Percentiles rank a stretch among this genome's conserved stretches.
Evolutionary conservation across 2,113 vertebrate genomes (phyloP).

Genomic region (Empidonax alnorum): DNA sequence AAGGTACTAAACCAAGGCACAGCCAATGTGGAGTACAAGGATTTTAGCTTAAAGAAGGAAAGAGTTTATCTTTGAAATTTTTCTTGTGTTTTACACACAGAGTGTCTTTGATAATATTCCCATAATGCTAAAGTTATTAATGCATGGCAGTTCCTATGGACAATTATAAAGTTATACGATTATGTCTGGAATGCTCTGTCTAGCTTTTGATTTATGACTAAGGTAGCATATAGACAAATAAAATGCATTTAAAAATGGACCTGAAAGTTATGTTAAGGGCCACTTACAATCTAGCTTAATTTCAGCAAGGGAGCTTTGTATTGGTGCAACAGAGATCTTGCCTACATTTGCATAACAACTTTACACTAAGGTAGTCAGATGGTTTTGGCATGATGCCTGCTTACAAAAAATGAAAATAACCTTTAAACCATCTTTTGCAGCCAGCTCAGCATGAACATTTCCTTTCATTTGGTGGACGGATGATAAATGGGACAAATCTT

Average conservation of each 20-base stretch:
- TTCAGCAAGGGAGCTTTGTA: neutral
- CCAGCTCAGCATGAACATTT: neutral
- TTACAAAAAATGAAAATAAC: neutral
- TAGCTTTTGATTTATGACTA: neutral
- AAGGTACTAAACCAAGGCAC: neutral
- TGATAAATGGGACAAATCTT: neutral
- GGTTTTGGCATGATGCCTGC: neutral
- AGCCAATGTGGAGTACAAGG: neutral
- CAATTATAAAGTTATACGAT: neutral
- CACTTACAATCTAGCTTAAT: neutral
- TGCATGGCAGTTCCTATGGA: neutral
- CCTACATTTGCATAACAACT: neutral
- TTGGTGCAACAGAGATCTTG: neutral
- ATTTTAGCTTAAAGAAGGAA: neutral
- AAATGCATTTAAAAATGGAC: neutral
- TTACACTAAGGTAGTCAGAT: neutral
- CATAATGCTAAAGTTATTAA: neutral
- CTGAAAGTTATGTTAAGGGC: neutral
- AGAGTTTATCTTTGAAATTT: neutral
- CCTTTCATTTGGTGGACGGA: neutral
- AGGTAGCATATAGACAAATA: neutral
- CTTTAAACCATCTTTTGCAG: neutral
- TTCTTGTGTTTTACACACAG: neutral
- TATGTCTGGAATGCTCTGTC: neutral
- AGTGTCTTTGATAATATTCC: neutral